Percentiles rank a stretch among this genome's conserved stretches.
phyloP scores from a whole-genome alignment of 1,140 invertebrate genomes.

The Sminthurinus signatus region DNA sequence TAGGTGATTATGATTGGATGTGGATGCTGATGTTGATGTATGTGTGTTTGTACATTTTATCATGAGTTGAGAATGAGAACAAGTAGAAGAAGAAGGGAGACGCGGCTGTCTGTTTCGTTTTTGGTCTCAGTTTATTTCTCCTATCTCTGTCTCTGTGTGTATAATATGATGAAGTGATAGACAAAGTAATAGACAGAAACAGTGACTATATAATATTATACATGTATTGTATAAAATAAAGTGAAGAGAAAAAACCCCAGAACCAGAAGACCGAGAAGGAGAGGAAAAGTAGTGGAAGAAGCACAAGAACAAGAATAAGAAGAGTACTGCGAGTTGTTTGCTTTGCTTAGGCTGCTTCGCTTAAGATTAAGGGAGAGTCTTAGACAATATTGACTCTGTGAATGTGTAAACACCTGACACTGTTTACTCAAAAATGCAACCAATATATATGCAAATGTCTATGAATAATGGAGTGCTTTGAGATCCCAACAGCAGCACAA shows the following conservation, averaged over 20 bases:
- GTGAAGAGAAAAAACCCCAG: neutral
- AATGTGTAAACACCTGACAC: conserved; percentile 44
- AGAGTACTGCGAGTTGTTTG: conserved; percentile 29
- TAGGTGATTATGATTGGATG: conserved; percentile 32
- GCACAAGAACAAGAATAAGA: no score
- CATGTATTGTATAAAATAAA: no score
- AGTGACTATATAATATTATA: no score
- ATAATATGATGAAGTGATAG: no score
- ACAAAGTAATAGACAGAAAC: no score
- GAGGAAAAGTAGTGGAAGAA: conserved; percentile 30
- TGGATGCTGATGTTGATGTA: neutral
- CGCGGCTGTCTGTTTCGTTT: neutral
- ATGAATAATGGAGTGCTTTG: conserved; percentile 43
- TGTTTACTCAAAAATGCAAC: conserved; percentile 44
- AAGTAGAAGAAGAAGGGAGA: no score
- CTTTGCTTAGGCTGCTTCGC: conserved; percentile 40
- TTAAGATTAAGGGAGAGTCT: conserved; percentile 43
- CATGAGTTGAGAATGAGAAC: neutral
- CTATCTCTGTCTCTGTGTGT: no score
- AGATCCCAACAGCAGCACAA: conserved; percentile 39
- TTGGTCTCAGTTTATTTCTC: no score
- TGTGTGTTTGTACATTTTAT: neutral
- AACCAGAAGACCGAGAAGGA: conserved; percentile 15
- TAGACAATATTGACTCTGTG: conserved; percentile 43
- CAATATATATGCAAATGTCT: conserved; percentile 44